phyloP scores from a whole-genome alignment of 2,113 vertebrate genomes.

The Bothrops jararaca region DNA sequence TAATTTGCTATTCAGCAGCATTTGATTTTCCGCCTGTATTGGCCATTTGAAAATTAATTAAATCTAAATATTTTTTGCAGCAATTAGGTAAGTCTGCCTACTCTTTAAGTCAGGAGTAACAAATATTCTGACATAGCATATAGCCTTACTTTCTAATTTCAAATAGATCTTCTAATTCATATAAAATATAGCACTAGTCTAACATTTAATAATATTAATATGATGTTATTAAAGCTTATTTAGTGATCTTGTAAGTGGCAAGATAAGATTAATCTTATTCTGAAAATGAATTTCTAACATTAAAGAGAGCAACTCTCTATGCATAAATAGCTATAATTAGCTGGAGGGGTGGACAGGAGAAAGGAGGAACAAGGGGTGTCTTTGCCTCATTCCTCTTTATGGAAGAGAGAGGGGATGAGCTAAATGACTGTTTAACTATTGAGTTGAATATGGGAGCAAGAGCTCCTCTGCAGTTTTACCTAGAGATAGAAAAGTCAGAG shows the following conservation, averaged over 20 bases:
- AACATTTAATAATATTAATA: neutral
- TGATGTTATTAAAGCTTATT: neutral
- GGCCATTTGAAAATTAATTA: conserved; percentile 11
- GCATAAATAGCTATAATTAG: neutral
- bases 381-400: neutral
- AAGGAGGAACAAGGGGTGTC: neutral
- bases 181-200: neutral
- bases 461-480: neutral
- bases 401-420: neutral
- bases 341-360: neutral
- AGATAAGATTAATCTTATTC: neutral
- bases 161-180: neutral
- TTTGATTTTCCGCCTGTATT: neutral
- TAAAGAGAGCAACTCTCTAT: neutral
- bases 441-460: neutral
- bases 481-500: neutral
- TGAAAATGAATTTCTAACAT: neutral
- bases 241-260: neutral
- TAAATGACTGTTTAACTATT: neutral
- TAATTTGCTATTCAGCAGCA: conserved; percentile 17
- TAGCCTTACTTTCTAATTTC: neutral
- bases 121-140: neutral
- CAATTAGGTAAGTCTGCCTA: conserved; percentile 46
- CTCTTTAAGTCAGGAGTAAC: conserved; percentile 28
- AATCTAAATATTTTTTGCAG: conserved; percentile 52